phyloP scores from a whole-genome alignment of 2,797 vertebrate species.

The Smutsia gigantea region DNA sequence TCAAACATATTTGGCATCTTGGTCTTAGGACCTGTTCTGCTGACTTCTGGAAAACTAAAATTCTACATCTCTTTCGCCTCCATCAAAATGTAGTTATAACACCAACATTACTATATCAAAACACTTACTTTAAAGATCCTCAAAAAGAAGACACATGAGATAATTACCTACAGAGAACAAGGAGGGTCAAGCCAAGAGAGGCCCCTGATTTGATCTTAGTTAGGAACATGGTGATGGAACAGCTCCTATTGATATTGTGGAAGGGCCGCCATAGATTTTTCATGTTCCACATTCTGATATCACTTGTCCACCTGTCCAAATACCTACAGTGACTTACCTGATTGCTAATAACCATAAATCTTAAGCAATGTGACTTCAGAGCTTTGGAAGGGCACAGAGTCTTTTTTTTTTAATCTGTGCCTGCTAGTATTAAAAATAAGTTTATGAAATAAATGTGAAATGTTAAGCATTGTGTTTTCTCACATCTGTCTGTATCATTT shows the following conservation, averaged over 20 bases:
- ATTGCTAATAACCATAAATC: background rate
- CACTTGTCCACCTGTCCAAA: background rate
- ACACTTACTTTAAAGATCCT: background rate
- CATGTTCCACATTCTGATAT: background rate
- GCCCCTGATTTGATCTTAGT: background rate
- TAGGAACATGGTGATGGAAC: background rate
- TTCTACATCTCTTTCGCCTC: background rate
- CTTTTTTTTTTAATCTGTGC: background rate
- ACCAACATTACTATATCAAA: background rate
- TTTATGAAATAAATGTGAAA: background rate
- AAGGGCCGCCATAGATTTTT: background rate
- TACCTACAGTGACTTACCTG: background rate
- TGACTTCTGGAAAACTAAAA: background rate
- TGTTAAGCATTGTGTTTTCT: background rate
- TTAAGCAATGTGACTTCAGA: background rate
- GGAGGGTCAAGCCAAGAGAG: background rate
- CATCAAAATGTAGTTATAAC: background rate
- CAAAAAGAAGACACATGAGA: background rate
- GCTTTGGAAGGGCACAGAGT: background rate
- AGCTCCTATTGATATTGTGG: background rate
- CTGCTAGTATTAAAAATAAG: constrained; percentile 4
- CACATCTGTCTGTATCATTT: constrained; percentile 13
- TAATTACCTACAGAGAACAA: background rate
- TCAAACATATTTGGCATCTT: background rate
- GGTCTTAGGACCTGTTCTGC: background rate